Evolutionary conservation across 2,797 vertebrate genomes (phyloP).

Genomic region (Tinamus major): DNA sequence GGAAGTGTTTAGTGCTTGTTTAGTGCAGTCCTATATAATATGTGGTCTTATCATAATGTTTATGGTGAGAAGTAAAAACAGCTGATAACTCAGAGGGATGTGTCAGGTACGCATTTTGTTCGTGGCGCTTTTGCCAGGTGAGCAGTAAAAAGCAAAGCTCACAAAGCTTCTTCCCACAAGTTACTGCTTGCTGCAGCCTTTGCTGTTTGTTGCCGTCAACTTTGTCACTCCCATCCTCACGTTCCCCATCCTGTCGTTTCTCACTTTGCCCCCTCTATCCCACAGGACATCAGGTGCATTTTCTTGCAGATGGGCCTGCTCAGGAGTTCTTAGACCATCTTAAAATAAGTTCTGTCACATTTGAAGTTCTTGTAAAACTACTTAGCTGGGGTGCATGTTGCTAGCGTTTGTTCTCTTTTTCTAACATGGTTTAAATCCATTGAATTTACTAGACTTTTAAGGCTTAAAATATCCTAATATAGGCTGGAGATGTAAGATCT

Average conservation of each 20-base stretch:
- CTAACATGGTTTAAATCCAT: constrained; percentile 47
- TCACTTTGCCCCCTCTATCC: not conserved
- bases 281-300: not conserved
- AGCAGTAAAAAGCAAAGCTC: not conserved
- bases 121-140: not conserved
- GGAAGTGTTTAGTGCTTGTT: not conserved
- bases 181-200: not conserved
- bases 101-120: not conserved
- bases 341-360: constrained; percentile 1
- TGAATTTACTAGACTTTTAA: constrained; percentile 45
- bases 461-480: constrained; percentile 64
- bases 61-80: not conserved
- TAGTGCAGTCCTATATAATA: not conserved
- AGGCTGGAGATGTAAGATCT: constrained; percentile 46
- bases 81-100: not conserved
- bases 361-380: not conserved
- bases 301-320: not conserved
- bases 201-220: not conserved
- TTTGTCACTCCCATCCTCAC: not conserved
- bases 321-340: not conserved
- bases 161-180: not conserved
- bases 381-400: constrained; percentile 18
- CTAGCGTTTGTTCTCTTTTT: not conserved
- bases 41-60: not conserved
- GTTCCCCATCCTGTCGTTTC: not conserved